Percentiles rank a stretch among this genome's conserved stretches.
These are phyloP conservation scores for Leptura quadrifasciata DNA, from an alignment of 2,888 invertebrate species.

Conservation along the genomic window DNA sequence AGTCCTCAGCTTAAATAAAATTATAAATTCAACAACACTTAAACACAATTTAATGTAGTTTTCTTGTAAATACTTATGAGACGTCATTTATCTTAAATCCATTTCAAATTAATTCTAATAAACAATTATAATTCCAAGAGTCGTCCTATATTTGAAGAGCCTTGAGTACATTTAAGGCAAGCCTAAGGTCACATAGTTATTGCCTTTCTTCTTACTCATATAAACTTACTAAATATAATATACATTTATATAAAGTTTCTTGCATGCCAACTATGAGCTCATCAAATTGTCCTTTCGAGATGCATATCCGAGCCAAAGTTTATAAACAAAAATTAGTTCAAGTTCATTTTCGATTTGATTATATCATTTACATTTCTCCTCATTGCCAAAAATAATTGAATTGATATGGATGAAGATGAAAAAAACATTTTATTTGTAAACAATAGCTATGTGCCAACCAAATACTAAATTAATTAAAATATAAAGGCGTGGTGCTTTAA, in stretches of 20 bases:
- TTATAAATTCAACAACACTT: too few relatives aligned
- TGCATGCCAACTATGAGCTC: not conserved
- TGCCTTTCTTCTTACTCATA: not conserved
- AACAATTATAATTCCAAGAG: not conserved
- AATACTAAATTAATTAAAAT: not conserved
- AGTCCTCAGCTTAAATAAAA: too few relatives aligned
- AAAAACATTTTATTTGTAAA: not conserved
- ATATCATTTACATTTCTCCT: not conserved
- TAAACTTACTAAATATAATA: not conserved
- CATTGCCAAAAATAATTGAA: not conserved
- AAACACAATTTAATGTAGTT: not conserved
- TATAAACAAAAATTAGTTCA: not conserved
- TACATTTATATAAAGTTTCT: not conserved
- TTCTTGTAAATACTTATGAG: not conserved
- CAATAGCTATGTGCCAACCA: not conserved
- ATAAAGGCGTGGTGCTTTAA: not conserved
- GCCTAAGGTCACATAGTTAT: not conserved
- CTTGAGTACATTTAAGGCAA: not conserved
- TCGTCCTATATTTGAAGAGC: constrained; percentile 2
- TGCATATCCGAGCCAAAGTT: not conserved
- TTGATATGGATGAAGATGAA: not conserved
- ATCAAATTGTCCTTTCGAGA: not conserved
- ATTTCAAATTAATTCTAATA: not conserved
- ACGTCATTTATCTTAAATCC: not conserved
- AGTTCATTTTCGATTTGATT: not conserved